Conservation (phyloP, 1,140 invertebrate genomes). For the Leptestheria dahalacensis region DNA sequence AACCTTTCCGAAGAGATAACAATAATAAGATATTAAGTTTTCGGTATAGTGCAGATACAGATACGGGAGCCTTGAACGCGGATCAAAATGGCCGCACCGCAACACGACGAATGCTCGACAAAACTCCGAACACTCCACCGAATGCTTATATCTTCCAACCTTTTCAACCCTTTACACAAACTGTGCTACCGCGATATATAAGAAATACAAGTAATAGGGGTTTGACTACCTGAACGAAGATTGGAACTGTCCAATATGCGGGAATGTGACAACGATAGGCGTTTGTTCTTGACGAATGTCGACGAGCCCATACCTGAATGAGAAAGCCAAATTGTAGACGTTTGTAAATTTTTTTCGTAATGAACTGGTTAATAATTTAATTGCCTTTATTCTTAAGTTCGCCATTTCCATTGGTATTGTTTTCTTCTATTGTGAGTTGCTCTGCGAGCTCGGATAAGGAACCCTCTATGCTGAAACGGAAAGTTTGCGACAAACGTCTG, state of each 20-base stretch:
- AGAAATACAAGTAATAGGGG: no score
- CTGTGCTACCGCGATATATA: no score
- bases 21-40: no score
- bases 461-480: slow-evolving; percentile 31
- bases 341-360: neutral
- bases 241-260: slow-evolving; percentile 23
- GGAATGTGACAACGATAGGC: slow-evolving; percentile 27
- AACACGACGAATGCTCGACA: no score
- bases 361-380: neutral
- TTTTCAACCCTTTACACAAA: no score
- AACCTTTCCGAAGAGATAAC: no score
- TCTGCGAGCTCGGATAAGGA: slow-evolving; percentile 34
- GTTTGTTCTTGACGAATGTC: slow-evolving; percentile 23
- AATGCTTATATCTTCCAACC: no score
- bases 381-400: slow-evolving; percentile 30
- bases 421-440: slow-evolving; percentile 33
- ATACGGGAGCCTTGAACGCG: no score
- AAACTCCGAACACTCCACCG: no score
- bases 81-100: no score
- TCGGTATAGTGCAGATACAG: no score
- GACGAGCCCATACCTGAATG: slow-evolving; percentile 21
- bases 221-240: slow-evolving; percentile 25
- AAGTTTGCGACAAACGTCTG: slow-evolving; percentile 33
- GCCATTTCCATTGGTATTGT: slow-evolving; percentile 24
- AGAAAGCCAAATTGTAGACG: slow-evolving; percentile 5